phyloP scores from a whole-genome alignment of 2,797 vertebrate genomes.

The Paramormyrops hopkinsi region DNA sequence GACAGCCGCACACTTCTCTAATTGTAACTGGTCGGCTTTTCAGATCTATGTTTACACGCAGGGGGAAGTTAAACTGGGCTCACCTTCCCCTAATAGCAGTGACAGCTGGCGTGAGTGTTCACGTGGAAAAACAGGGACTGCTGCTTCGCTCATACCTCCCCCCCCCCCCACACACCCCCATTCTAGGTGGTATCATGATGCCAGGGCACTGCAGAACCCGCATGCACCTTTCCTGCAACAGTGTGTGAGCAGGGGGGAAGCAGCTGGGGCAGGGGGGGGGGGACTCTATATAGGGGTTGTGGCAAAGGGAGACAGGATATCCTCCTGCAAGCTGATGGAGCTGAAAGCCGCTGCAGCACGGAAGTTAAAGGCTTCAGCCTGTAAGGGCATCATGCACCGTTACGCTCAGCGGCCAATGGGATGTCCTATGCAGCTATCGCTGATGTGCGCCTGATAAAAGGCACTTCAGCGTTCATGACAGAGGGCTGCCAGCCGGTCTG shows the following conservation, averaged over 20 bases:
- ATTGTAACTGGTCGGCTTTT: neutral
- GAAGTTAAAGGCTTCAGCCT: neutral
- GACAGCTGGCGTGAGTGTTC: neutral
- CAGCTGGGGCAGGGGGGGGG: neutral
- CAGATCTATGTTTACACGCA: neutral
- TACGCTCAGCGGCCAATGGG: neutral
- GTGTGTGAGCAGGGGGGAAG: neutral
- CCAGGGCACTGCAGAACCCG: neutral
- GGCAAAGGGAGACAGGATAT: conserved; percentile 53
- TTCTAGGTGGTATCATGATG: neutral
- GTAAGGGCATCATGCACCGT: neutral
- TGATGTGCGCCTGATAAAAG: neutral
- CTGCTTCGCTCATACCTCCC: neutral
- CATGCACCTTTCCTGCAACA: neutral
- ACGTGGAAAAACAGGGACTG: neutral
- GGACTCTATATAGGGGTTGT: neutral
- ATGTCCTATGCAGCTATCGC: neutral
- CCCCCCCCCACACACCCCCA: too few species aligned
- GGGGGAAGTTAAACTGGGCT: neutral
- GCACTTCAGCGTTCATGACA: neutral
- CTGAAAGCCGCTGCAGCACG: conserved; percentile 45
- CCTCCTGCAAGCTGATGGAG: conserved; percentile 45
- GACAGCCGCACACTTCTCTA: neutral
- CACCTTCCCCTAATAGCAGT: conserved; percentile 1
- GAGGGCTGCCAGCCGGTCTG: neutral